Evolutionary conservation across 2,888 invertebrate species (phyloP), one percentile per base, ranked within the genome.

Genomic region (Oligia fasciuncula): DNA sequence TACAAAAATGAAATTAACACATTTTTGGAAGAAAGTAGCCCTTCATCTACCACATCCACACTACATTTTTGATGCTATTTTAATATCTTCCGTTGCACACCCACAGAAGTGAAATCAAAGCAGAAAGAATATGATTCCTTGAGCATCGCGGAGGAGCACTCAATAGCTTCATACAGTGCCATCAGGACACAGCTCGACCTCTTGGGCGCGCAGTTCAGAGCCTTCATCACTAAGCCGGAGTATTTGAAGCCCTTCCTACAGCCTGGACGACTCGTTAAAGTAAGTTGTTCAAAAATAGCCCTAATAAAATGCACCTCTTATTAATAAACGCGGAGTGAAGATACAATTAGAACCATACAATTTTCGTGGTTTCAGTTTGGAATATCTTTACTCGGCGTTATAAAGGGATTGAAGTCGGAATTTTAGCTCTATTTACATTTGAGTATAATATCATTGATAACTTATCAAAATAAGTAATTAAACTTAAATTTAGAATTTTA

Each of bases 191-290:
- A 99, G 94, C 96, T 99, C 73, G 98, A 98, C 71, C 93, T 97
- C 43, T 96, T 99, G 54, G 98, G 98, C 17, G 97, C 97, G 65
- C 98, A 99, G 92, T 98, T 99, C 94, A 97, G 98, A 51, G 96
- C 97, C 0, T 99, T 97, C 94, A 97, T 99, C 84, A 98, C 98
- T 0, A 98, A 98, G 91, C 98, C 99, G 0, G 98, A 98, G 92
- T 98, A 99, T 94, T 95, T 99, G 51, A 97, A 99, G 84, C 99
- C 99, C 0, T 99, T 99, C 96, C 95, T 99, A 79, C 99, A 99
- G 93, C 99, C 99, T 0, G 99, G 99, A 1, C 97, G 99, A 90
- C 97, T 99, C 90, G 97, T 99, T 23, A 98, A 99, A 97, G 99
- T 99, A 93, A 72, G 78, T 79, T 43, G 13, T 49, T 74, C 2